Conservation (phyloP, 2,113 vertebrate species). For the Antechinus stuartii region DNA sequence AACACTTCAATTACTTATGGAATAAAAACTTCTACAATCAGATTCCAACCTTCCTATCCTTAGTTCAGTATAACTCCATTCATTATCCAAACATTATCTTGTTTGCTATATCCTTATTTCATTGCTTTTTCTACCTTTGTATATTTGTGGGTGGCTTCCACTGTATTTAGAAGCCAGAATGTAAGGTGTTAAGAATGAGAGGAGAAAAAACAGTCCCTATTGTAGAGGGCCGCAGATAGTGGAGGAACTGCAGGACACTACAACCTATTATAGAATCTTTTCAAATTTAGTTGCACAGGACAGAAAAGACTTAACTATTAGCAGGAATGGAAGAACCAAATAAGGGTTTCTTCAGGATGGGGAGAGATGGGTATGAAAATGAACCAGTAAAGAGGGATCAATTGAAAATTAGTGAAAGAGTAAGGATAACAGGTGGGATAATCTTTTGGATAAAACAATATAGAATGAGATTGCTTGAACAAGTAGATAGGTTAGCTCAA, state of each 20-base stretch:
- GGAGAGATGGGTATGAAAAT: background rate
- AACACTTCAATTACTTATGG: background rate
- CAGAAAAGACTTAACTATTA: background rate
- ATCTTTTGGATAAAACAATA: background rate
- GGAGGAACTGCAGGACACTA: no score
- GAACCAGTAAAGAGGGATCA: background rate
- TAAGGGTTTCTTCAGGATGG: background rate
- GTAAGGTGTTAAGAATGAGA: background rate
- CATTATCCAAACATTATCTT: background rate
- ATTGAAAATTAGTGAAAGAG: background rate
- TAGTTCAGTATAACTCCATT: background rate
- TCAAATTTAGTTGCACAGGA: background rate
- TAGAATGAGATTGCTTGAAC: background rate
- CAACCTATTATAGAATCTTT: background rate
- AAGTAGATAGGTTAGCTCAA: background rate
- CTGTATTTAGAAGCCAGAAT: background rate
- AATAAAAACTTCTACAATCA: background rate
- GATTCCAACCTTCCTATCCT: background rate
- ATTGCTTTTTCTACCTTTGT: background rate
- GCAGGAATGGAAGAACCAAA: background rate
- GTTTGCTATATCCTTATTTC: background rate
- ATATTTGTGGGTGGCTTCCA: background rate
- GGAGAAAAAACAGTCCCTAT: background rate
- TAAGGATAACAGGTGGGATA: background rate
- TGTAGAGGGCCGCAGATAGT: no score